phyloP scores from a whole-genome alignment of 2,888 invertebrate genomes.

The Osedax fenrisi region DNA sequence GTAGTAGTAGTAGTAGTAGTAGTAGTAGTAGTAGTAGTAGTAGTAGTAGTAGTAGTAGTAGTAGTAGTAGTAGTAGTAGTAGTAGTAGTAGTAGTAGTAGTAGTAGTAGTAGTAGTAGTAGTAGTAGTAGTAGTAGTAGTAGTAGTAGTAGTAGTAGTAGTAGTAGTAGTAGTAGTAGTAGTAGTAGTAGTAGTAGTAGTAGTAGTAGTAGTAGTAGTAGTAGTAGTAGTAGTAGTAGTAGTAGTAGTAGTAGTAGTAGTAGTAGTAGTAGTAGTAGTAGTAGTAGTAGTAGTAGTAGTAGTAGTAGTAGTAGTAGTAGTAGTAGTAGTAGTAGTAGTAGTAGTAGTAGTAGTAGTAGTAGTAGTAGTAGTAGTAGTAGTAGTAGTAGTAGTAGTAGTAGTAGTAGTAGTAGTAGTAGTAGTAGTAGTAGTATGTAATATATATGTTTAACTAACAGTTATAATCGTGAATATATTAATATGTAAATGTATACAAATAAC shows the following conservation, averaged over 20 bases:
- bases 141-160: constrained; percentile 14
- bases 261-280: constrained; percentile 12
- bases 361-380: not conserved
- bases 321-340: constrained; percentile 8
- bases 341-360: constrained; percentile 17
- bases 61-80: constrained; percentile 16
- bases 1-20: constrained; percentile 8
- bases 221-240: constrained; percentile 12
- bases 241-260: constrained; percentile 15
- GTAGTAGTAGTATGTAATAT: constrained; percentile 18
- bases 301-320: constrained; percentile 8
- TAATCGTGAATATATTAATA: too few species aligned
- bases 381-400: not conserved
- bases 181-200: constrained; percentile 15
- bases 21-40: constrained; percentile 10
- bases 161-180: constrained; percentile 12
- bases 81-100: constrained; percentile 1
- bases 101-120: constrained; percentile 3
- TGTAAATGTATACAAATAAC: too few species aligned
- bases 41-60: constrained; percentile 5
- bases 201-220: constrained; percentile 12
- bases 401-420: constrained; percentile 5
- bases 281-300: constrained; percentile 10
- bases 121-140: constrained; percentile 14
- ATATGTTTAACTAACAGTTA: too few species aligned